Base-by-base conservation (phyloP, 2,888 invertebrate genomes). In the Cheilosia urbana region DNA sequence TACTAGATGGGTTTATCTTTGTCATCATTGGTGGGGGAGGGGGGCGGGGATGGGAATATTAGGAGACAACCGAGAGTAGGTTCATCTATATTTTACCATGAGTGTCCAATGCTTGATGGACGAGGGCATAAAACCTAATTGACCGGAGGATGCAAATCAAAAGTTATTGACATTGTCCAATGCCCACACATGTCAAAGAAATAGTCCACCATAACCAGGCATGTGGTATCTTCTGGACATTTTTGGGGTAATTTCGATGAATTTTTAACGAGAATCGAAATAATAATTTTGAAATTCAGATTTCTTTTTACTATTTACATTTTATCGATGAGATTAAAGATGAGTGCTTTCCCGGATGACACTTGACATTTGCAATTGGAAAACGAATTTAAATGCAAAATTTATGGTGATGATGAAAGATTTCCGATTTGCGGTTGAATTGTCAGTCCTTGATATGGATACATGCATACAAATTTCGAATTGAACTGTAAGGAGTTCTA, bases 91-190 rank as follows among this genome's bases (percentile, higher is more conserved):
- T 13, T 11, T 34, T 3, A 11, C 9, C 11, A 13, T 13, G 37
- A 37, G 11, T 37, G 13, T 13, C 13, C 37, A 37, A 37, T 37
- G 4, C 13, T 4, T 13, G 37, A 37, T 37, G 24, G 40, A 37
- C 40, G 34, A 40, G n/a, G 37, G 11, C 13, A 66, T 53, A 53
- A 53, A 40, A 66, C 53, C 57, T 71, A 49, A 58, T 71, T 71
- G 71, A 58, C 49, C 49, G 13, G 9, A 34, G 69, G 58, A 60
- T 60, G 58, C 49, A 58, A 57, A 58, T 69, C 30, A 69, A 69
- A 58, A 34, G 30, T 58, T 49, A 58, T 69, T 55, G 21, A 11
- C 37, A 34, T 69, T 37, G 42, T 24, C 42, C 37, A 34, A 58
- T 37, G 42, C 37, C 42, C 30, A 19, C 24, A 37, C 53, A 40